A percentile compares a stretch with the other conserved stretches of the same genome.
These are phyloP conservation scores for Monoplex corrugatus DNA, from an alignment of 2,888 invertebrate species.

Conservation along the genomic window DNA sequence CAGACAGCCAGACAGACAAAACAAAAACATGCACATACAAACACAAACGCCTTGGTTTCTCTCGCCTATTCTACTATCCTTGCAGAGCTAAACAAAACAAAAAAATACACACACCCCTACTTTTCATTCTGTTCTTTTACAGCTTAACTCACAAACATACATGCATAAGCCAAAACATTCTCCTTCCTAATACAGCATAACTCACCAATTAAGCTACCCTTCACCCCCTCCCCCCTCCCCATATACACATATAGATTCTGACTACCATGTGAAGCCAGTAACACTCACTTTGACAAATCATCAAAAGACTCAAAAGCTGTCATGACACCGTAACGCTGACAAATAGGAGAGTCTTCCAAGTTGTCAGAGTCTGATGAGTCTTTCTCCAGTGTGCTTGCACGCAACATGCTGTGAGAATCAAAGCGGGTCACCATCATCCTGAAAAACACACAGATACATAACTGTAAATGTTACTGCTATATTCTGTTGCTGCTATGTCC, in stretches of 20 bases:
- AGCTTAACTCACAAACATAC: not conserved
- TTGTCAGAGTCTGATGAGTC: conserved; percentile 72
- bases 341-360: conserved; percentile 74
- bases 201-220: not conserved
- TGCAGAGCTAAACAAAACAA: not conserved
- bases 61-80: too few relatives aligned
- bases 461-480: too few relatives aligned
- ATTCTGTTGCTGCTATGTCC: too few relatives aligned
- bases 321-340: conserved; percentile 92
- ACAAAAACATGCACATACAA: not conserved
- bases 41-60: not conserved
- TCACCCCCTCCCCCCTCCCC: not conserved
- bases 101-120: not conserved
- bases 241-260: not conserved
- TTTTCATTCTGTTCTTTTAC: not conserved
- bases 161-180: not conserved
- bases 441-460: conserved; percentile 10
- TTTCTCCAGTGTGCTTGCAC: conserved; percentile 67
- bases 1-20: not conserved
- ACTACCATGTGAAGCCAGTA: too few relatives aligned
- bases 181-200: not conserved
- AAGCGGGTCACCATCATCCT: conserved; percentile 76
- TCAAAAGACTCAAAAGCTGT: conserved; percentile 94
- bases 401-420: conserved; percentile 60
- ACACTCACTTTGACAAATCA: not conserved